Evolutionary conservation across 2,113 vertebrate species (phyloP), one percentile per base, ranked within the genome.

Genomic region (Etheostoma spectabile): DNA sequence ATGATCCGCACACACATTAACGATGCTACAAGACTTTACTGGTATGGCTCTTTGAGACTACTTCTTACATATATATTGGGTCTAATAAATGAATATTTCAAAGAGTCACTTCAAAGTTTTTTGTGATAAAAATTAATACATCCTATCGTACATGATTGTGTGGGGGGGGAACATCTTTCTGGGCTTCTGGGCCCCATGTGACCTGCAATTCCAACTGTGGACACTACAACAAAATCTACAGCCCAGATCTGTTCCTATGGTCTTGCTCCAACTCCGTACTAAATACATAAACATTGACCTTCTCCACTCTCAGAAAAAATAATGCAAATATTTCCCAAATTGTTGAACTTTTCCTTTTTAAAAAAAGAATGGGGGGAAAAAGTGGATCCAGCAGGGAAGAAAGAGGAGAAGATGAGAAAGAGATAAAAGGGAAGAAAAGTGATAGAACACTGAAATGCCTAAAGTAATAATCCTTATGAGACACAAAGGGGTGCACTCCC

Each of bases 391-490:
- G 64, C 55, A n/a, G 22, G 4, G 21, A 51, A 18, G n/a, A 35
- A 51, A n/a, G 71, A 49, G 60, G 21, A 38, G 66, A 78, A 56
- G 69, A 72, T 48, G 62, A 74, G 53, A 69, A 65, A 65, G 22
- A 21, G 53, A 60, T 48, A 16, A 53, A 57, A 51, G 33, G 45
- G 71, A 61, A 45, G 68, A 33, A 76, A 70, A 63, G 69, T 6
- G 38, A 84, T 62, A 27, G 71, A 74, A 60, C 66, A 60, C 61
- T 27, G 51, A 86, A 83, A 78, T 60, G 86, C 86, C 83, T 65
- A 53, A 70, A 79, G 89, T 84, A 84, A 92, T 90, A 85, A 86
- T 80, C 82, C 69, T 87, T 72, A 75, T 77, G 87, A 87, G 85
- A 90, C 86, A 91, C 90, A 84, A 84, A 87, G 86, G 74, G 81